A percentile compares a stretch with the other conserved stretches of the same genome.
Evolutionary conservation across 2,113 vertebrate genomes (phyloP).

Genomic region (zebrafish (Danio rerio)): DNA sequence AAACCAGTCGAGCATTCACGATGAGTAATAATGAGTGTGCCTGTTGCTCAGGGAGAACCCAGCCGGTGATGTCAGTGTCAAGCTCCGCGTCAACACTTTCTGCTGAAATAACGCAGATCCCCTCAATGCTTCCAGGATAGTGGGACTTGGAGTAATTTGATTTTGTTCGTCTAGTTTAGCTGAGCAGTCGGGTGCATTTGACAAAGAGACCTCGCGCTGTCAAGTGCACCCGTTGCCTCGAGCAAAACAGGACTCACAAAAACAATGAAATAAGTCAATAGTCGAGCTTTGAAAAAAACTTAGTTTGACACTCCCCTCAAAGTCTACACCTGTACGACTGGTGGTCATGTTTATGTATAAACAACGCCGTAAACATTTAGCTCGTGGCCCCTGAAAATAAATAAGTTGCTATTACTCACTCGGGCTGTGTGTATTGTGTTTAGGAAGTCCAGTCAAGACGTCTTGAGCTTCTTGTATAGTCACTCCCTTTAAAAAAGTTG

Average conservation of each 20-base stretch:
- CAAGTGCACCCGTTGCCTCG: constrained; percentile 33
- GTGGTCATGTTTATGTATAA: not conserved
- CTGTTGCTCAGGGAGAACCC: constrained; percentile 27
- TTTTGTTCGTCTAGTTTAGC: not conserved
- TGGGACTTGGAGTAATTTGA: not conserved
- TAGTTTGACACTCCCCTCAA: not conserved
- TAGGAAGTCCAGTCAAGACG: constrained; percentile 34
- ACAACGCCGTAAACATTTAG: not conserved
- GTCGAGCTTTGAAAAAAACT: not conserved
- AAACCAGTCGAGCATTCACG: not conserved
- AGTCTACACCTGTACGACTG: not conserved
- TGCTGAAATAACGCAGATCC: not conserved
- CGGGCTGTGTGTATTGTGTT: constrained; percentile 20
- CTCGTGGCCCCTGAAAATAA: not conserved
- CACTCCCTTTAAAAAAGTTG: constrained; percentile 5
- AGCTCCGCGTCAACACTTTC: constrained; percentile 29
- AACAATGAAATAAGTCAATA: not conserved
- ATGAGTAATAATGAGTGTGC: not conserved
- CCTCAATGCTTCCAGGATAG: not conserved
- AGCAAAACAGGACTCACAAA: constrained; percentile 16
- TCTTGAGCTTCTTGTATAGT: constrained; percentile 9
- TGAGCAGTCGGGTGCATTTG: not conserved
- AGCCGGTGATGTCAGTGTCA: constrained; percentile 32
- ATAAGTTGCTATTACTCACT: constrained; percentile 42
- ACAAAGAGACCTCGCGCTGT: constrained; percentile 20